Evolutionary conservation across 2,888 invertebrate species (phyloP).

Genomic region (Andrena dorsata): DNA sequence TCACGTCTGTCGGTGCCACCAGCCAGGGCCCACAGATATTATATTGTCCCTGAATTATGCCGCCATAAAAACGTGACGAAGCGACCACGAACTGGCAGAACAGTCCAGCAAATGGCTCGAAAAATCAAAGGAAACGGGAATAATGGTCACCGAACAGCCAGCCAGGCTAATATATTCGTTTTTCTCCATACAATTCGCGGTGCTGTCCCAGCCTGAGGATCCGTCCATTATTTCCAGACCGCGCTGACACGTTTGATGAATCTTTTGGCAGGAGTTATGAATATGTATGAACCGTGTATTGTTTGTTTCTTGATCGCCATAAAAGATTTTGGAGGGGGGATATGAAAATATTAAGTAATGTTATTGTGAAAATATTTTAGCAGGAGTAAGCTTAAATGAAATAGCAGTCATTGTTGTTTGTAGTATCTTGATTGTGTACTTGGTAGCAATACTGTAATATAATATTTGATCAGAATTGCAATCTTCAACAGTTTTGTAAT

Average conservation of each 20-base stretch:
- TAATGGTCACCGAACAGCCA: slow-evolving; percentile 57
- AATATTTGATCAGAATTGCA: no score
- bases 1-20: slow-evolving; percentile 57
- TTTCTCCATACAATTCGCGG: slow-evolving; percentile 40
- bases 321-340: no score
- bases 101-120: slow-evolving; percentile 66
- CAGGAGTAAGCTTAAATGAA: no score
- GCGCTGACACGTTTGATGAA: slow-evolving; percentile 24
- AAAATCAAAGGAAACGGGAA: slow-evolving; percentile 72
- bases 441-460: no score
- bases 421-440: no score
- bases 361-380: background rate
- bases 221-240: slow-evolving; percentile 27
- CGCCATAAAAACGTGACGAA: slow-evolving; percentile 75
- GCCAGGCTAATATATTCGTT: slow-evolving; percentile 56
- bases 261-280: slow-evolving; percentile 3
- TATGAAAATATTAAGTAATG: background rate
- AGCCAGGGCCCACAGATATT: slow-evolving; percentile 59
- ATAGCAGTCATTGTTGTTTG: no score
- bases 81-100: slow-evolving; percentile 57
- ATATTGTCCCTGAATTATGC: slow-evolving; percentile 75
- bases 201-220: slow-evolving; percentile 17
- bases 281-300: background rate
- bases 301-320: background rate
- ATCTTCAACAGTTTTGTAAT: no score